phyloP scores from a whole-genome alignment of 1,140 invertebrate genomes.

The Bombus fervidus region DNA sequence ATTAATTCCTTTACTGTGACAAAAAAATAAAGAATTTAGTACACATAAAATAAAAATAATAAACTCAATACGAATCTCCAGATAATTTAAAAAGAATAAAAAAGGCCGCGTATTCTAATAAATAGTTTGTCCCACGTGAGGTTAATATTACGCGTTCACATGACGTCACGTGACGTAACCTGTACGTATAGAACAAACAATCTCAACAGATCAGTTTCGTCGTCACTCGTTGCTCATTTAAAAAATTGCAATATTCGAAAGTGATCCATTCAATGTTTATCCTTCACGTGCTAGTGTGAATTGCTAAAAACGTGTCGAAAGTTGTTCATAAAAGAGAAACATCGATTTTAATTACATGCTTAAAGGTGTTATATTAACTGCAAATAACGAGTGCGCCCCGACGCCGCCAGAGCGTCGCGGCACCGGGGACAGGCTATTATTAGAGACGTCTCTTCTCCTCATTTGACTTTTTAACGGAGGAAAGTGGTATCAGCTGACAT shows the following conservation, averaged over 20 bases:
- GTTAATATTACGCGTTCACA: neutral
- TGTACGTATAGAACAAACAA: too few relatives aligned
- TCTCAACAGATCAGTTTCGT: neutral
- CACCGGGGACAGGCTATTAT: slow-evolving; percentile 61
- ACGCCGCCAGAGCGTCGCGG: slow-evolving; percentile 55
- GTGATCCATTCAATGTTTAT: neutral
- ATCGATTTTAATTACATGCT: slow-evolving; percentile 32
- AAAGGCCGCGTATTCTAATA: too few relatives aligned
- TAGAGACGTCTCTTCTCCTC: slow-evolving; percentile 64
- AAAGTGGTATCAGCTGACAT: slow-evolving; percentile 64
- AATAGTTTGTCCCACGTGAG: neutral
- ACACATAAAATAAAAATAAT: neutral
- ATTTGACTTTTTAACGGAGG: slow-evolving; percentile 51
- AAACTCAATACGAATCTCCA: too few relatives aligned
- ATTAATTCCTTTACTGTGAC: neutral
- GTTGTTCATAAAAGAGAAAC: neutral
- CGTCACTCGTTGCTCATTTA: neutral
- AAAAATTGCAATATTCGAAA: neutral
- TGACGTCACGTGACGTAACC: neutral
- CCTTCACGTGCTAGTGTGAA: neutral
- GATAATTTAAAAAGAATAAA: neutral
- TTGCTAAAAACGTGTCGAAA: neutral
- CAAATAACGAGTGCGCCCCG: slow-evolving; percentile 39
- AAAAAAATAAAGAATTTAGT: neutral
- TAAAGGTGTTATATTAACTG: slow-evolving; percentile 35